Conservation (phyloP, 2,888 invertebrate species). For the Harpalus rubripes region DNA sequence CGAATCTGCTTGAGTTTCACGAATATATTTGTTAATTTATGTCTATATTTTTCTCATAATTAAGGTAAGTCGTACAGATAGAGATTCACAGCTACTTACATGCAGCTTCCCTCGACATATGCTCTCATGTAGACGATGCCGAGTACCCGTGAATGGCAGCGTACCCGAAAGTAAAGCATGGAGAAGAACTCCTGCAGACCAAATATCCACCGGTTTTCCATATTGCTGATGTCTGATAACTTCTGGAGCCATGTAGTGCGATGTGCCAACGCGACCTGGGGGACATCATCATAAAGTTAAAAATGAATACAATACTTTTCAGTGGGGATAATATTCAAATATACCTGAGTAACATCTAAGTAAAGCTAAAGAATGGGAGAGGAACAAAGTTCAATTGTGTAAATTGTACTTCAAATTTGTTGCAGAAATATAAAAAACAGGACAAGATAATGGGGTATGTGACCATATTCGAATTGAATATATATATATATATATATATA, state of each 20-base stretch:
- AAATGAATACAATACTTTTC: not conserved
- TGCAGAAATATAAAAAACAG: no score
- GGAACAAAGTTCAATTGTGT: no score
- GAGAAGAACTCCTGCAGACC: slow-evolving; percentile 97
- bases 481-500: no score
- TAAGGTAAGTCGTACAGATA: no score
- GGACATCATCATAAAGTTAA: not conserved
- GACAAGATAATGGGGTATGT: no score
- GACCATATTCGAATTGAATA: no score
- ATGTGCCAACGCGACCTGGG: slow-evolving; percentile 95
- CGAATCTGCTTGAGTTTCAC: no score
- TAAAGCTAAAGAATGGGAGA: no score
- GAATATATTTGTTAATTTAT: no score
- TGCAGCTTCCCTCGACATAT: slow-evolving; percentile 91
- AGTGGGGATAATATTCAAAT: not conserved
- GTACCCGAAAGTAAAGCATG: slow-evolving; percentile 96
- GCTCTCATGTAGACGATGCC: slow-evolving; percentile 94
- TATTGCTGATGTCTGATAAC: slow-evolving; percentile 94
- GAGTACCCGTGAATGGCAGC: slow-evolving; percentile 96
- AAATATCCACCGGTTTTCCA: slow-evolving; percentile 97
- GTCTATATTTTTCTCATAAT: no score
- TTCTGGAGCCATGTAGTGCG: slow-evolving; percentile 99
- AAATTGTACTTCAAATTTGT: no score
- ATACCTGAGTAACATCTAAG: not conserved
- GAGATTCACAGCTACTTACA: no score